Evolutionary conservation across 2,797 vertebrate genomes (phyloP), one percentile per base, ranked within the genome.

Genomic region (Pteronotus mesoamericanus): DNA sequence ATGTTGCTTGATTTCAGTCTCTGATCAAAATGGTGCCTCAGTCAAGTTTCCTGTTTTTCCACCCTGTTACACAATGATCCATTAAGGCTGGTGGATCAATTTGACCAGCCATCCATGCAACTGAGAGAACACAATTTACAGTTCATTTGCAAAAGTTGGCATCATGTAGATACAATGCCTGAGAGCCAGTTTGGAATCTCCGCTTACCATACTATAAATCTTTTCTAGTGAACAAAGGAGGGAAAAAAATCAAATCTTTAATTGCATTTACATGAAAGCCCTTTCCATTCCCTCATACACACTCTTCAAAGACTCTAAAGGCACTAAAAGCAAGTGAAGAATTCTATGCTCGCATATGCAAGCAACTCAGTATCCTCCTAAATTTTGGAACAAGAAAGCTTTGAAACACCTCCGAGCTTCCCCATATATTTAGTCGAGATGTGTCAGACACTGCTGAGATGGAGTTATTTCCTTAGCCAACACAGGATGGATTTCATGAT

Each of bases 91-190:
- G 89, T 9, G 19, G 59, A 97, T 91, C 93, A 46, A 85, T 91
- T 88, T 91, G 91, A 96, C 77, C 86, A 96, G 79, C 46, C 95
- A 95, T 46, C 94, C 80, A 3, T 93, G 86, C 88, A 94, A 83
- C 77, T 55, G 18, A 88, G 48, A 72, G 44, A 66, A 80, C 48
- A 92, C 80, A 94, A 94, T 96, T 77, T 74, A 84, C 59, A 86
- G 64, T 86, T 89, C 77, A 59, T 53, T 96, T 89, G 77, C 15
- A 78, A 79, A 93, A 91, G 66, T 14, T 94, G 87, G 80, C 95
- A 93, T 95, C 84, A 9, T 57, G 51, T 32, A 77, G 57, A 39
- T 16, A 51, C 11, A 48, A 78, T 34, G 68, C 69, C 84, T 66
- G 78, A 94, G 44, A 88, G 48, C 24, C 53, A 3, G 24, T 48